phyloP scores from a whole-genome alignment of 2,113 vertebrate species.

The Chloebia gouldiae region DNA sequence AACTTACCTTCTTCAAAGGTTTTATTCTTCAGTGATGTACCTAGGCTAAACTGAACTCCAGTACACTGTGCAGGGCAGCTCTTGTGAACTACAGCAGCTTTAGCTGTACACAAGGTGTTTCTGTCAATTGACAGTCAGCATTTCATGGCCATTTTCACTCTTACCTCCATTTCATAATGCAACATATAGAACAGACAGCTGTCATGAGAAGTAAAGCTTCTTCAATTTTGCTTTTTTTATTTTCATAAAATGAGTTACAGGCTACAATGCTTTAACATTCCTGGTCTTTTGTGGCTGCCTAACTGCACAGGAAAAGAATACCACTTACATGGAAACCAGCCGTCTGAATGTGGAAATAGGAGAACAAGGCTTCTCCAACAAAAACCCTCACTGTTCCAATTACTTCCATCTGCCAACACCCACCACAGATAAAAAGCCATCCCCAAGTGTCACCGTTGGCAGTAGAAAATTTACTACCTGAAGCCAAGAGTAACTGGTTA shows the following conservation, averaged over 20 bases:
- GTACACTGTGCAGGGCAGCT: neutral
- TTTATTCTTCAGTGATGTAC: neutral
- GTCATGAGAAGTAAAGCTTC: neutral
- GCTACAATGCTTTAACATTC: neutral
- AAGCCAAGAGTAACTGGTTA: neutral
- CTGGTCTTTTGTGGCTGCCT: neutral
- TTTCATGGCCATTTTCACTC: neutral
- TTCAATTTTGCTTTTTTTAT: neutral
- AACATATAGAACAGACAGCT: neutral
- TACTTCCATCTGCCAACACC: neutral
- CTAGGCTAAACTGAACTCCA: neutral
- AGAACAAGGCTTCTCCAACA: neutral
- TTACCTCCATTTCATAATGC: fast-evolving
- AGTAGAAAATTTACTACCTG: neutral
- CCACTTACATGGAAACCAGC: neutral
- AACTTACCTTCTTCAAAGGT: neutral
- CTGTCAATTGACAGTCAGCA: neutral
- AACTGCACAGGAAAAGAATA: neutral
- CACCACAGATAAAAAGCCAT: neutral
- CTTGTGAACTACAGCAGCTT: neutral
- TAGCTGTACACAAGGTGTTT: neutral
- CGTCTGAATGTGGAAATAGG: fast-evolving
- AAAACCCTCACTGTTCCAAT: neutral
- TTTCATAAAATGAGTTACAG: neutral
- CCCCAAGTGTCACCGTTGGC: neutral